These are phyloP conservation scores for Aspidiotus rigidus DNA, from an alignment of 2,888 invertebrate genomes.

Conservation along the genomic window DNA sequence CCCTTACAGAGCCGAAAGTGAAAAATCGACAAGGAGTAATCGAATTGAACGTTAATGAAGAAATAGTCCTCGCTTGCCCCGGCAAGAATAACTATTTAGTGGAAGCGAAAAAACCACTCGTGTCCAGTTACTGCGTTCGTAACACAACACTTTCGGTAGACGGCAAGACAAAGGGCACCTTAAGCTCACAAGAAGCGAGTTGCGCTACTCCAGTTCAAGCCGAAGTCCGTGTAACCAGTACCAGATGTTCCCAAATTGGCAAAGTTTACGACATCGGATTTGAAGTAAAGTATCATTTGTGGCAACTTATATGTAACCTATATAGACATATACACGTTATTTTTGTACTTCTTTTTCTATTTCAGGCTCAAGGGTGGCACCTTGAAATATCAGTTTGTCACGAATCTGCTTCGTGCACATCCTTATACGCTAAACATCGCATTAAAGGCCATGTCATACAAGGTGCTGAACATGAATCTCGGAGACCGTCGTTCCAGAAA, in stretches of 20 bases:
- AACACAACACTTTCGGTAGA: constrained; percentile 6
- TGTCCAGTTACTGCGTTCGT: constrained; percentile 9
- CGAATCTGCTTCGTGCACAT: constrained; percentile 34
- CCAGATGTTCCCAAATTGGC: constrained; percentile 20
- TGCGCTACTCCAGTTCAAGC: constrained; percentile 22
- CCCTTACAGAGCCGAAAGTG: constrained; percentile 20
- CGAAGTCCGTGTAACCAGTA: constrained; percentile 10
- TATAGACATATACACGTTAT: not conserved
- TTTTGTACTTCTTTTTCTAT: not conserved
- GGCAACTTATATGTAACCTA: constrained; percentile 5
- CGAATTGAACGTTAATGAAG: constrained; percentile 22
- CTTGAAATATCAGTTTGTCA: constrained; percentile 37
- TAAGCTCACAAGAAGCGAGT: constrained; percentile 13
- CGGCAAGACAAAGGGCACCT: not conserved
- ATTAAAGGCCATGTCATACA: constrained; percentile 31
- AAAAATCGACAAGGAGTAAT: constrained; percentile 21
- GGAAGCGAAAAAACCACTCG: constrained; percentile 2
- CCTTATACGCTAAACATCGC: constrained; percentile 36
- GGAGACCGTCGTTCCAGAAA: constrained; percentile 36
- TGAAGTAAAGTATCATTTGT: constrained; percentile 18
- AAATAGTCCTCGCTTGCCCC: constrained; percentile 32
- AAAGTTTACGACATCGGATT: constrained; percentile 31
- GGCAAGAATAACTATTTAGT: constrained; percentile 30
- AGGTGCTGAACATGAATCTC: constrained; percentile 36
- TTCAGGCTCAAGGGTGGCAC: constrained; percentile 32